phyloP scores from a whole-genome alignment of 2,888 invertebrate species.

The Epinotia bilunana region DNA sequence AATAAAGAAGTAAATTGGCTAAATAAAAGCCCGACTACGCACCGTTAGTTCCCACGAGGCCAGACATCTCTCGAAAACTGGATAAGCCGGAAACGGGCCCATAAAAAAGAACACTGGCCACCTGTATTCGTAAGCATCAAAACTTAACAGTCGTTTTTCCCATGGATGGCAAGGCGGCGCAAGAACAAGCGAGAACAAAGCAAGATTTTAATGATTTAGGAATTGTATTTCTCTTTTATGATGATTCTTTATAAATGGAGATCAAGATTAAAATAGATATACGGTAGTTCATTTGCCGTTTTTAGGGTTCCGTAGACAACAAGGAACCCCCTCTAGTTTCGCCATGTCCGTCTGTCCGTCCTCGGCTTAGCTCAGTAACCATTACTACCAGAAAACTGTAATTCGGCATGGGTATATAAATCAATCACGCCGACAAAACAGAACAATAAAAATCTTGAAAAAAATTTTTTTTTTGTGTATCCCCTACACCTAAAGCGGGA shows the following conservation, averaged over 20 bases:
- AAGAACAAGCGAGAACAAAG: constrained; percentile 1
- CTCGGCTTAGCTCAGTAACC: too few species aligned
- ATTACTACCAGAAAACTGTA: too few species aligned
- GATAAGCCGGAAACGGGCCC: constrained; percentile 75
- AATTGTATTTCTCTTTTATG: constrained; percentile 6
- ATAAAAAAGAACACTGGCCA: constrained; percentile 59
- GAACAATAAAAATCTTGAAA: too few species aligned
- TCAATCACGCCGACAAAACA: too few species aligned
- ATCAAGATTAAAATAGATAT: background rate
- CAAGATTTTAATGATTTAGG: constrained; percentile 5
- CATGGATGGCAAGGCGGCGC: constrained; percentile 18
- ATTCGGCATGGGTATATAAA: too few species aligned
- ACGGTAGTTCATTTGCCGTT: too few species aligned
- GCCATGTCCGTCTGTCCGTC: too few species aligned
- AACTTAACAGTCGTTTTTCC: constrained; percentile 34
- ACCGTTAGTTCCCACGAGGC: constrained; percentile 78
- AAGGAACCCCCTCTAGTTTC: too few species aligned
- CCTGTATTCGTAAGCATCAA: constrained; percentile 55
- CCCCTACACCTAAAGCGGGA: too few species aligned
- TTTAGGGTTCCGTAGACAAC: too few species aligned
- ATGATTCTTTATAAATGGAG: background rate
- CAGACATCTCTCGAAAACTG: constrained; percentile 73
- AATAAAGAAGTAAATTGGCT: constrained; percentile 29
- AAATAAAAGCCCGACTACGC: constrained; percentile 25
- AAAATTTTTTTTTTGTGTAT: too few species aligned